Base-by-base conservation (phyloP, 2,888 invertebrate genomes). In the Pocota personata region DNA sequence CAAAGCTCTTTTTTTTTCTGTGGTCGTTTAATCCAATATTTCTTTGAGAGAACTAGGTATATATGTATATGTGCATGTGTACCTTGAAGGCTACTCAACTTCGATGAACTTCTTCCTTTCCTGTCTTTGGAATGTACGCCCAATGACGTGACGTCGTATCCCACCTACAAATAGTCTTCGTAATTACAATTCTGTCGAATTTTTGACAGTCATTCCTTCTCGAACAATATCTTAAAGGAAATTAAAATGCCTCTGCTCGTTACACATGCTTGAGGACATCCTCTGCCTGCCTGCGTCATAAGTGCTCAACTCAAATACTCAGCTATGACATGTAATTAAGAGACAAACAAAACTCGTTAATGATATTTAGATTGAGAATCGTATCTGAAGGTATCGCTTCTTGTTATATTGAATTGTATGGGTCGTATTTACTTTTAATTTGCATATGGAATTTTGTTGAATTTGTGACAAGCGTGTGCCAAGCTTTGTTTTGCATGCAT, bases 281-380 rank as follows among this genome's bases (percentile, higher is more conserved):
- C 48, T 58, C n/a, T 37, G 10, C 16, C 14, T n/a, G 58, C 3
- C 35, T 10, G 19, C 37, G 37, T 16, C 19, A 58, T 16, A 12
- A 35, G n/a, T 21, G 35, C 58, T 21, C 12, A 35, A 58, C 21
- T 19, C 37, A 37, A 37, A 58, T n/a, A n/a, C 58, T 21, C 21
- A 37, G 21, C 35, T 3, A 3, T 58, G 58, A 19, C 37, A 58
- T 58, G 24, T 37, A 58, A 58, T 58, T 58, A 58, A 58, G 58
- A 12, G 58, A 37, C 21, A 58, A 58, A 37, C 58, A 58, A 58
- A 21, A 5, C 37, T 21, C 14, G 37, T 37, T 24, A 58, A 58
- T 58, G 37, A 58, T 48, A 48, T 48, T 21, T 21, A 48, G 48
- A 58, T 37, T 30, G 55, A 37, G 6, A 58, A 37, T 37, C 21